Base-by-base conservation (phyloP, 2,113 vertebrate species). In the Stigmatopora nigra region DNA sequence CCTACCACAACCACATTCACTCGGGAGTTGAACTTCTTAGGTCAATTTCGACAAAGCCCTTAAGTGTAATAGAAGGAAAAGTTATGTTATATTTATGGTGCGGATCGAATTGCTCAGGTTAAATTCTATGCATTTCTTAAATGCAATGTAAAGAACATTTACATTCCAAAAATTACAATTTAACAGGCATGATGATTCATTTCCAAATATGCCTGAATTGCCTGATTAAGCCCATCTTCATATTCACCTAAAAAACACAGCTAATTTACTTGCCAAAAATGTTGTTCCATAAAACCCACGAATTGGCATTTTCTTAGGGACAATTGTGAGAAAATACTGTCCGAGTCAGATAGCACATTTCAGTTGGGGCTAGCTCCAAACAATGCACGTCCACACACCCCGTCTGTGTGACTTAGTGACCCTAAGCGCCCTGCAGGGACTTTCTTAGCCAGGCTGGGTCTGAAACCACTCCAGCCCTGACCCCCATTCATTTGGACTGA, bases 401-500 rank as follows among this genome's bases (percentile, higher is more conserved):
- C 64, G 81, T 85, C 83, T 85, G 76, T 87, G 89, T 77, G 86
- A 88, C 77, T 84, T 53, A 47, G 76, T 80, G 80, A 83, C 80
- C 79, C 77, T 61, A 76, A 31, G 64, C 63, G 69, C 79, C 72
- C 72, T 68, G 22, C 41, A 60, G 53, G 52, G 66, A 61, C 73
- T 73, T 76, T 72, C 65, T 35, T 65, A 69, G 65, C 63, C 73
- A 69, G 44, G 71, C 78, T 70, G 75, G 49, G 64, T 78, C 76
- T 75, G 61, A 65, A 69, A 76, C 58, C 67, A 76, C 78, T 81
- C 70, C 61, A 68, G 52, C 36, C 4, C 13, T 88, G 88, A 91
- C 89, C 84, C 82, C 77, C 65, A 89, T 90, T 90, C 84, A 87
- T 85, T 79, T 73, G 70, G 71, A 80, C 72, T 76, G 82, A 90